Conservation (phyloP, 1,140 invertebrate genomes). For the Zeugodacus cucurbitae region DNA sequence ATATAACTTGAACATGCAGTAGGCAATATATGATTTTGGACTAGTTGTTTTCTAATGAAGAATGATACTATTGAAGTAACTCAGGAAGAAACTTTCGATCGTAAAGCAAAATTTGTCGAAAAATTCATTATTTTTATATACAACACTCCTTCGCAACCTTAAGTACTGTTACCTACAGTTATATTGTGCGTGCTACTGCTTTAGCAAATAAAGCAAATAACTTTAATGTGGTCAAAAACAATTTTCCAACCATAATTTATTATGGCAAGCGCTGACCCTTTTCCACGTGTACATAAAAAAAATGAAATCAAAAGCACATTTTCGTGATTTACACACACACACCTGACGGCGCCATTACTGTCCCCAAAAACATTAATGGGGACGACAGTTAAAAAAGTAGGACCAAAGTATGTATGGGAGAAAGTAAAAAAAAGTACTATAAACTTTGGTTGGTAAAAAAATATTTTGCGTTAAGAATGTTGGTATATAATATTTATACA, state of each 20-base stretch:
- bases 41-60: no score
- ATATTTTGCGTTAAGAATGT: neutral
- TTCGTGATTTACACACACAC: neutral
- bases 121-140: no score
- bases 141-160: no score
- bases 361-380: neutral
- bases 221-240: neutral
- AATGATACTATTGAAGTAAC: no score
- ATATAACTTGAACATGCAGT: no score
- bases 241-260: neutral
- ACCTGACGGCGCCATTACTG: neutral
- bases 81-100: no score
- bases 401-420: neutral
- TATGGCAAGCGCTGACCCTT: neutral
- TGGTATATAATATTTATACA: neutral
- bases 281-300: neutral
- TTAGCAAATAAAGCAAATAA: neutral
- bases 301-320: neutral
- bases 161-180: no score
- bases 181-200: no score
- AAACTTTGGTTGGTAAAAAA: neutral
- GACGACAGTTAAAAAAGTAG: neutral
- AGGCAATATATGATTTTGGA: no score
- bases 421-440: neutral
- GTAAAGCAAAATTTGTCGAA: no score